phyloP scores from a whole-genome alignment of 2,888 invertebrate species.

The Camponotus fellah region DNA sequence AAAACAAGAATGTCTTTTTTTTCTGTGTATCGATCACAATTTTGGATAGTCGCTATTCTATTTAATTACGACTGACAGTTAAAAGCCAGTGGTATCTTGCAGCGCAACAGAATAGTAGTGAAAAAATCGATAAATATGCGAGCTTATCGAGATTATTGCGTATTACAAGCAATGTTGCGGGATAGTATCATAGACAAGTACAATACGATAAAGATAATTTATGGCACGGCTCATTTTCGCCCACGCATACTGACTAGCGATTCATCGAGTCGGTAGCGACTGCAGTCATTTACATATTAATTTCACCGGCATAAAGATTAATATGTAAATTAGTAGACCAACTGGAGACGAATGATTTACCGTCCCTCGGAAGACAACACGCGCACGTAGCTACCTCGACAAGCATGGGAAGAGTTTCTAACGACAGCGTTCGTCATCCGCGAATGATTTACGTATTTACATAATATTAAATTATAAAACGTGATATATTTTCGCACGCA shows the following conservation, averaged over 20 bases:
- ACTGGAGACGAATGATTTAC: slow-evolving; percentile 25
- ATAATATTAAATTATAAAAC: slow-evolving; percentile 53
- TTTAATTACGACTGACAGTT: slow-evolving; percentile 13
- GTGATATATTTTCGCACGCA: background rate
- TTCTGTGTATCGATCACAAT: background rate
- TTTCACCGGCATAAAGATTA: slow-evolving; percentile 42
- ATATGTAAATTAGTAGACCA: slow-evolving; percentile 38
- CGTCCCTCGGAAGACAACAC: background rate
- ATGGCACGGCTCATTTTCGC: slow-evolving; percentile 7
- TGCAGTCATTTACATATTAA: slow-evolving; percentile 50
- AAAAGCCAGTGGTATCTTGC: slow-evolving; percentile 1
- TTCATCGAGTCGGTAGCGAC: slow-evolving; percentile 31
- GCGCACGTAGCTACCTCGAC: background rate
- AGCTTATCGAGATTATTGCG: slow-evolving; percentile 22
- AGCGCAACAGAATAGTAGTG: background rate
- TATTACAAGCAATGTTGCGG: background rate
- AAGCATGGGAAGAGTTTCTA: slow-evolving; percentile 43
- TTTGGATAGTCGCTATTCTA: background rate
- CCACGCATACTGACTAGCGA: background rate
- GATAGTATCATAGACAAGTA: slow-evolving; percentile 9
- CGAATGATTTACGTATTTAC: slow-evolving; percentile 40
- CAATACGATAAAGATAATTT: slow-evolving; percentile 27
- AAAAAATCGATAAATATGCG: background rate
- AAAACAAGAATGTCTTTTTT: no score
- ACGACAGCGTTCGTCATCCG: slow-evolving; percentile 34